A percentile compares a stretch with the other conserved stretches of the same genome.
Conservation (phyloP, 2,113 vertebrate genomes). For the Struthio camelus region DNA sequence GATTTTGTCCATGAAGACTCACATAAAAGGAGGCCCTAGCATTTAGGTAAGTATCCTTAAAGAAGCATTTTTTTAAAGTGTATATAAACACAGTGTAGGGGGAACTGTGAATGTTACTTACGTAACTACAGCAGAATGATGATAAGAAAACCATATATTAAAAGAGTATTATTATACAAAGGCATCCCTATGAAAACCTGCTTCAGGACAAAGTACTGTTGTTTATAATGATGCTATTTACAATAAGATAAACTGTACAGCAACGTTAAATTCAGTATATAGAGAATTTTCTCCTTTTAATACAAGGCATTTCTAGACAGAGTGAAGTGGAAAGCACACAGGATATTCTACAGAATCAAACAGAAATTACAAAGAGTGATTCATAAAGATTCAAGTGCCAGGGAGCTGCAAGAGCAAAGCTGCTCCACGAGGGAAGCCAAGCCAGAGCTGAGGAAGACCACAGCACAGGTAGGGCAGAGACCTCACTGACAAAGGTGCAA, state of each 20-base stretch:
- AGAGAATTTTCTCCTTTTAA: not conserved
- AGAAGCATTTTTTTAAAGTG: not conserved
- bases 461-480: not conserved
- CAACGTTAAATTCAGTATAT: not conserved
- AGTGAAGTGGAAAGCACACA: not conserved
- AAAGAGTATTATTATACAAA: not conserved
- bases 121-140: not conserved
- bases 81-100: not conserved
- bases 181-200: not conserved
- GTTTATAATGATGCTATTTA: not conserved
- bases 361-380: not conserved
- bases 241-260: not conserved
- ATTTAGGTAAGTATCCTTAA: not conserved
- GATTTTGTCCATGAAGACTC: not conserved
- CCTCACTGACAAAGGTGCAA: not conserved
- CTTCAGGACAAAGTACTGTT: not conserved
- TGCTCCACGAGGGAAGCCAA: not conserved
- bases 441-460: not conserved
- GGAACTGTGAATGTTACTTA: not conserved
- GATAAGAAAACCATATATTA: not conserved
- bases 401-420: not conserved
- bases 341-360: not conserved
- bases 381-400: not conserved
- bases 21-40: not conserved
- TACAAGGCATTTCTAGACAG: not conserved